phyloP scores from a whole-genome alignment of 1,140 invertebrate genomes.

The Pseudomyrmex cubaensis region DNA sequence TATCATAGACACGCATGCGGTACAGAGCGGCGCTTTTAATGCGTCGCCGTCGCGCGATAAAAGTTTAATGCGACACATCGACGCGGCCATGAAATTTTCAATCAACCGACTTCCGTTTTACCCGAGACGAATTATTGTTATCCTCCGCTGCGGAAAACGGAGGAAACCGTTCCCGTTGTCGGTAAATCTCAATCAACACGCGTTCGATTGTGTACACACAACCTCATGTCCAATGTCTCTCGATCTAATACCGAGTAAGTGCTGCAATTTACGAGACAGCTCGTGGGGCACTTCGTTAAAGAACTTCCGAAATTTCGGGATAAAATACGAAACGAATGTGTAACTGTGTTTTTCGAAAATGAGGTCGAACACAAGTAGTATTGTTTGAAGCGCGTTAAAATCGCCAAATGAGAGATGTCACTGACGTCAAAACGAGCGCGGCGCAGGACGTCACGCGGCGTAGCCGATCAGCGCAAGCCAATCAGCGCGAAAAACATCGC shows the following conservation, averaged over 20 bases:
- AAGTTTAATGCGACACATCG: constrained; percentile 51
- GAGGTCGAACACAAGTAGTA: not conserved
- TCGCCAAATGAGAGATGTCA: too few relatives aligned
- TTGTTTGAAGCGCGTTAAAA: too few relatives aligned
- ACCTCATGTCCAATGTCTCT: constrained; percentile 35
- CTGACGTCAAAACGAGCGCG: too few relatives aligned
- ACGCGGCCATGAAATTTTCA: constrained; percentile 57
- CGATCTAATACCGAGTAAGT: constrained; percentile 43
- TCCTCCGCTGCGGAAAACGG: constrained; percentile 29
- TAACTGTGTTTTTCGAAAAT: too few relatives aligned
- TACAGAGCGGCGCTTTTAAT: constrained; percentile 38
- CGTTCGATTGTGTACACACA: constrained; percentile 31
- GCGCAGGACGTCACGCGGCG: too few relatives aligned
- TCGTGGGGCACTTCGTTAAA: constrained; percentile 23
- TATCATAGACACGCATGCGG: not conserved
- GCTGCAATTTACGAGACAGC: constrained; percentile 46
- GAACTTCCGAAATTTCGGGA: constrained; percentile 19
- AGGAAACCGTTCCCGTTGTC: not conserved
- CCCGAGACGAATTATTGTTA: constrained; percentile 50
- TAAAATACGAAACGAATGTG: constrained; percentile 4
- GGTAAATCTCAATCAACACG: constrained; percentile 57
- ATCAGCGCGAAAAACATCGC: too few relatives aligned
- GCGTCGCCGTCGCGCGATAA: constrained; percentile 13
- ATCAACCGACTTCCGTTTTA: constrained; percentile 54
- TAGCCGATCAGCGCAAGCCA: too few relatives aligned